Base-by-base conservation (phyloP, 2,888 invertebrate genomes). In the Agrochola lota region DNA sequence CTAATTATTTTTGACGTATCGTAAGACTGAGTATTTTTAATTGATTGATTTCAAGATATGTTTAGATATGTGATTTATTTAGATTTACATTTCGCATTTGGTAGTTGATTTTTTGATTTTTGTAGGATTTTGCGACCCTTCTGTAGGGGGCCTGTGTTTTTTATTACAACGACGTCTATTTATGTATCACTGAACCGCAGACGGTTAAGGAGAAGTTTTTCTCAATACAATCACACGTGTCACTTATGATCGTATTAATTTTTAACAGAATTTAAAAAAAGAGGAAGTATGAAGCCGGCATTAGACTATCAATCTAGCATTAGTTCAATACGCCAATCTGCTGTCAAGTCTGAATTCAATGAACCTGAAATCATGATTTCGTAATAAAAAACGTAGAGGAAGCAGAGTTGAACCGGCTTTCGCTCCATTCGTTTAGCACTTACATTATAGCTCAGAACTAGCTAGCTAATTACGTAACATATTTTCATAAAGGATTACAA, bases 1-100 rank as follows among this genome's bases (percentile, higher is more conserved):
- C 80, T 81, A 80, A 85, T 84, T 85, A 82, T 86, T 82, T 81
- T 88, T 90, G 80, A 87, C 87, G 85, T 87, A 88, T 77, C 62
- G 86, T 85, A 91, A 91, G 91, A 91, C 91, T 91, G 91, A 91
- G 79, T 91, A 89, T 77, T 88, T 90, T 90, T 89, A 88, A 83
- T 85, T 81, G 77, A 87, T 86, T 79, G 63, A 71, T 81, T 83
- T 85, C 74, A 71, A 69, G 81, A 74, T 77, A 77, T 79, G 76
- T 83, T 84, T 86, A 52, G 52, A 20, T 52, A 87, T 84, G 81
- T 86, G 75, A 86, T 80, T 84, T 87, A 84, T 74, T 83, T 85
- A 87, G 87, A 67, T 78, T 74, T 78, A 86, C 64, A 80, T 77
- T 72, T 80, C 78, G 89, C 90, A 89, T 90, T 89, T 90, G 85